phyloP scores from a whole-genome alignment of 2,888 invertebrate genomes.

The Philereme transversata region DNA sequence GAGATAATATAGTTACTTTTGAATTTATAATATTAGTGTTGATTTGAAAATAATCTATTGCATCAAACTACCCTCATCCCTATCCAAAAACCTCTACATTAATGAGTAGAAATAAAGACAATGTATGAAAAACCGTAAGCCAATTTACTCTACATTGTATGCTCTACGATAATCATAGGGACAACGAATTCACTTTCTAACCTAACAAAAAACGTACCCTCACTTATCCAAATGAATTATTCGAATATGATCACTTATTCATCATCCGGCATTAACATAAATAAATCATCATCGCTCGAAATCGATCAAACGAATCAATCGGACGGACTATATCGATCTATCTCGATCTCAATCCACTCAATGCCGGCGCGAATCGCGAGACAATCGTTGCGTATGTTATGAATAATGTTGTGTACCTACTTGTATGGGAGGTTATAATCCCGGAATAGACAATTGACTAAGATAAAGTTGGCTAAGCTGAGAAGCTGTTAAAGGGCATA shows the following conservation, averaged over 20 bases:
- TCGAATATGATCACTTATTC: constrained; percentile 42
- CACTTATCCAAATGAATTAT: constrained; percentile 36
- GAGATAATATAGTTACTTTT: too few relatives aligned
- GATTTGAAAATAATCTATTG: too few relatives aligned
- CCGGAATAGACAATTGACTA: too few relatives aligned
- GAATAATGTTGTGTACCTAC: constrained; percentile 43
- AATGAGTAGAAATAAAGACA: too few relatives aligned
- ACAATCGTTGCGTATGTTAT: constrained; percentile 54
- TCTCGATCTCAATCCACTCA: constrained; percentile 43
- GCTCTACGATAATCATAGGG: background rate
- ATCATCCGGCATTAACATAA: constrained; percentile 60
- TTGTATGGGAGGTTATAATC: background rate
- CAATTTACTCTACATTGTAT: background rate
- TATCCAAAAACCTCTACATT: too few relatives aligned
- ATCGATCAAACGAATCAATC: constrained; percentile 74
- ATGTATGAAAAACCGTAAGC: too few relatives aligned
- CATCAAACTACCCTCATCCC: too few relatives aligned
- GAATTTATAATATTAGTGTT: too few relatives aligned
- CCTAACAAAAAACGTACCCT: constrained; percentile 20
- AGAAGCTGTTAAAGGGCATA: too few relatives aligned
- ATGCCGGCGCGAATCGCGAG: constrained; percentile 61
- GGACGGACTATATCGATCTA: constrained; percentile 73
- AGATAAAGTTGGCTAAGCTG: too few relatives aligned
- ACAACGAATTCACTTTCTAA: constrained; percentile 26
- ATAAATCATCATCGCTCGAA: constrained; percentile 72